Evolutionary conservation across 2,888 invertebrate species (phyloP).

Genomic region (Calameuta filiformis): DNA sequence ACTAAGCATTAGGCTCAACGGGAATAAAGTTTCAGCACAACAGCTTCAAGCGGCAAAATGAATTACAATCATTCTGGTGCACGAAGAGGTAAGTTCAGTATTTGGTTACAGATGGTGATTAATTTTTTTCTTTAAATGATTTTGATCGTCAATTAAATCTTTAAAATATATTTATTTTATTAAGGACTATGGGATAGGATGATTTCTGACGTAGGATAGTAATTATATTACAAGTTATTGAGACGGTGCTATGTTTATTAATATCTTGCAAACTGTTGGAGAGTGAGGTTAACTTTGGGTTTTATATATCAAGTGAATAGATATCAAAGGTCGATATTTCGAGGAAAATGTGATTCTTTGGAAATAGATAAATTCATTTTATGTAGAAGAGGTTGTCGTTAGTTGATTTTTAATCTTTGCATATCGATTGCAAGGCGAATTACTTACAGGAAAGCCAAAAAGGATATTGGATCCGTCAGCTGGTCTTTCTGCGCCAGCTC

Average conservation of each 20-base stretch:
- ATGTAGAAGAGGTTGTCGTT: background rate
- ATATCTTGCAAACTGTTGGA: background rate
- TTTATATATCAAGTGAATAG: background rate
- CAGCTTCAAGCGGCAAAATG: constrained; percentile 38
- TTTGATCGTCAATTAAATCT: background rate
- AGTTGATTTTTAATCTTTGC: background rate
- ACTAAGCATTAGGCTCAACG: background rate
- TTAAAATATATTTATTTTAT: background rate
- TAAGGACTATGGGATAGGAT: background rate
- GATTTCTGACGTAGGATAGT: background rate
- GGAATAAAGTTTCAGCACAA: background rate
- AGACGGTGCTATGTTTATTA: background rate
- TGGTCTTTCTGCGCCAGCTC: constrained; percentile 42
- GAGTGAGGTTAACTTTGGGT: background rate
- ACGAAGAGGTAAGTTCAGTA: constrained; percentile 52
- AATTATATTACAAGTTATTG: background rate
- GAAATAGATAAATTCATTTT: background rate
- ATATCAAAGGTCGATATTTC: background rate
- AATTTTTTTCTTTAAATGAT: background rate
- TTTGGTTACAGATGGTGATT: constrained; percentile 12
- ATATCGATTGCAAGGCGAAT: background rate
- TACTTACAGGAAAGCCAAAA: constrained; percentile 53
- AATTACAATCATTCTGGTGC: constrained; percentile 59
- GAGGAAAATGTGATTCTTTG: background rate
- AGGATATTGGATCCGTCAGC: constrained; percentile 59